Evolutionary conservation across 2,113 vertebrate species (phyloP).

Genomic region (Bujurquina vittata): DNA sequence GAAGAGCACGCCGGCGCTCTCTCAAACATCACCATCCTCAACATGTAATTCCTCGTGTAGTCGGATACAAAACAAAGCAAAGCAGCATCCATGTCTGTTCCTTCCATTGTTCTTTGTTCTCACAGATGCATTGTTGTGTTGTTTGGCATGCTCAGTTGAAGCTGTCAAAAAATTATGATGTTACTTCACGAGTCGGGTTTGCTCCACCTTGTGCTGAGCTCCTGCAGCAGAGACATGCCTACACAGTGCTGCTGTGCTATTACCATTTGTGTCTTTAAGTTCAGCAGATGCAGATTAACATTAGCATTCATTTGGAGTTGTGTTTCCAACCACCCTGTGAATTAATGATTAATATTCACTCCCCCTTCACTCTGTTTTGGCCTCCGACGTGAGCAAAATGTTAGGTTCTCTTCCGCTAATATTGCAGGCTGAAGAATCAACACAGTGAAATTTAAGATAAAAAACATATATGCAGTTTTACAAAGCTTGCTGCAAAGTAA

Average conservation of each 20-base stretch:
- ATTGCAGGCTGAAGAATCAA: neutral
- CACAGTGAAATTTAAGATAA: neutral
- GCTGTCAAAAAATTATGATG: neutral
- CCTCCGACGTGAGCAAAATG: neutral
- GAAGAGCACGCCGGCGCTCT: neutral
- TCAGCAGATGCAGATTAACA: neutral
- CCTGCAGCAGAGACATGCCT: neutral
- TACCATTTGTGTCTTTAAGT: neutral
- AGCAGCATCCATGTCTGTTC: neutral
- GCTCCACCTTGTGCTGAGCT: neutral
- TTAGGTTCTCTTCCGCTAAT: neutral
- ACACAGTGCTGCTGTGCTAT: neutral
- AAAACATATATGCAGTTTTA: accelerated
- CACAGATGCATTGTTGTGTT: neutral
- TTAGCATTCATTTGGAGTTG: neutral
- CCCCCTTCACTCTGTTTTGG: neutral
- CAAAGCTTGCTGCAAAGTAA: neutral
- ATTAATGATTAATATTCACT: neutral
- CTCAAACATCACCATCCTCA: neutral
- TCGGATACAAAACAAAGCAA: neutral
- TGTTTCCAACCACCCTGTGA: neutral
- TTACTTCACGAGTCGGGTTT: neutral
- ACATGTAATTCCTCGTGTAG: neutral
- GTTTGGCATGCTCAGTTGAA: neutral
- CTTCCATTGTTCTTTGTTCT: neutral